These are phyloP conservation scores for Poecile atricapillus DNA, from an alignment of 2,113 vertebrate genomes.

Conservation along the genomic window DNA sequence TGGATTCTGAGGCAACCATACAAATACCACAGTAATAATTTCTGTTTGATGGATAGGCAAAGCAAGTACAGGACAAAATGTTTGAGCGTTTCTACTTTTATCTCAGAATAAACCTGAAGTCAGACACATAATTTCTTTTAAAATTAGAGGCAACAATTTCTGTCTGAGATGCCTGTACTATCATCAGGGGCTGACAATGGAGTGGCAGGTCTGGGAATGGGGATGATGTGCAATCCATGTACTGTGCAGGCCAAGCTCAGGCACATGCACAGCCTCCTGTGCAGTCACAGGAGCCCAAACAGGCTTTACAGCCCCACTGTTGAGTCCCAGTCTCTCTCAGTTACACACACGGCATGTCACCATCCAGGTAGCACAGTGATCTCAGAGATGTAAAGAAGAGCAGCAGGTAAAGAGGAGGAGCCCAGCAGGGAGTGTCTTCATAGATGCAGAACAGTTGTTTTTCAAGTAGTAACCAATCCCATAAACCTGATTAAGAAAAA, in stretches of 20 bases:
- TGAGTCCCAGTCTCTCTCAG: neutral
- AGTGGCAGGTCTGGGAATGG: neutral
- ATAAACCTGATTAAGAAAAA: neutral
- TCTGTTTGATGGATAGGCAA: neutral
- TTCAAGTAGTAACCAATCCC: neutral
- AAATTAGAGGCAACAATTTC: neutral
- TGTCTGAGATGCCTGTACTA: neutral
- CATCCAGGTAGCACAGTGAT: neutral
- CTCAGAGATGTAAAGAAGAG: neutral
- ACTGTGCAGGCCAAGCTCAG: neutral
- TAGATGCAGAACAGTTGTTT: neutral
- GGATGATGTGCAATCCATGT: neutral
- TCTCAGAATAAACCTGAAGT: neutral
- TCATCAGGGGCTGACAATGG: neutral
- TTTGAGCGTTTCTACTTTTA: neutral
- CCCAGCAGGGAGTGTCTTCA: neutral
- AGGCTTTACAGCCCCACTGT: neutral
- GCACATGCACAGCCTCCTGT: neutral
- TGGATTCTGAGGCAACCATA: neutral
- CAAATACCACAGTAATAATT: neutral
- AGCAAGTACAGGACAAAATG: neutral
- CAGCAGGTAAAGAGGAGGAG: neutral
- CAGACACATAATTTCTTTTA: neutral
- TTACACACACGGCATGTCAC: neutral
- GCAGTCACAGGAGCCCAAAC: neutral